These are phyloP conservation scores for Enteromius mattozi DNA, from an alignment of 2,797 vertebrate species.

Conservation along the genomic window DNA sequence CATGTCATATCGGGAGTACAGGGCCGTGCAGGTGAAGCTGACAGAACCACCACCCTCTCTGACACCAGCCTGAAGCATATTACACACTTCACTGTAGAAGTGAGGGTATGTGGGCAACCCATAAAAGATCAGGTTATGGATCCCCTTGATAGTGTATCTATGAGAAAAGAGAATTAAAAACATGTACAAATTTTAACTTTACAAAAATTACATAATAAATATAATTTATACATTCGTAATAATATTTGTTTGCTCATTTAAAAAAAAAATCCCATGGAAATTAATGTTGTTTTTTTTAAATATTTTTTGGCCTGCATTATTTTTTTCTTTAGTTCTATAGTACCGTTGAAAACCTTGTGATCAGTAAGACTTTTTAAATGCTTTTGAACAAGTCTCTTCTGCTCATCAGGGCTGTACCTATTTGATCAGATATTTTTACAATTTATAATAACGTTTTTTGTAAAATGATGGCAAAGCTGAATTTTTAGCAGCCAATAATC, in stretches of 20 bases:
- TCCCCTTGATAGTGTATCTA: constrained; percentile 91
- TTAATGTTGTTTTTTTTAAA: too few relatives aligned
- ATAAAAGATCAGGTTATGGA: constrained; percentile 93
- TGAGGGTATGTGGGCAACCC: constrained; percentile 91
- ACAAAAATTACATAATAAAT: neutral
- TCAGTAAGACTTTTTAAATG: neutral
- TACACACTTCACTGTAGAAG: constrained; percentile 96
- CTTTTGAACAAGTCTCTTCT: neutral
- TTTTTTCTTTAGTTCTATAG: too few relatives aligned
- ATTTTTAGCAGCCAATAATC: neutral
- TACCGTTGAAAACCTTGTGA: neutral
- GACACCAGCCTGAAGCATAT: constrained; percentile 86
- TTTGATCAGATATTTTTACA: neutral
- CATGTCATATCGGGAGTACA: constrained; percentile 91
- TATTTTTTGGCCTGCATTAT: neutral
- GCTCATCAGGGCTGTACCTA: neutral
- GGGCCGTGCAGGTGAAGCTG: constrained; percentile 91
- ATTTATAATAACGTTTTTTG: neutral
- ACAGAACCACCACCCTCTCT: constrained; percentile 75
- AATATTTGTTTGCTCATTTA: too few relatives aligned
- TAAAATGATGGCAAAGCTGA: neutral
- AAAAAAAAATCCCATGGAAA: too few relatives aligned
- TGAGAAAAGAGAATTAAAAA: neutral
- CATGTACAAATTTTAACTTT: neutral
- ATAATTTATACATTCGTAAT: too few relatives aligned